phyloP scores from a whole-genome alignment of 2,113 vertebrate genomes.

The Sakesphorus luctuosus region DNA sequence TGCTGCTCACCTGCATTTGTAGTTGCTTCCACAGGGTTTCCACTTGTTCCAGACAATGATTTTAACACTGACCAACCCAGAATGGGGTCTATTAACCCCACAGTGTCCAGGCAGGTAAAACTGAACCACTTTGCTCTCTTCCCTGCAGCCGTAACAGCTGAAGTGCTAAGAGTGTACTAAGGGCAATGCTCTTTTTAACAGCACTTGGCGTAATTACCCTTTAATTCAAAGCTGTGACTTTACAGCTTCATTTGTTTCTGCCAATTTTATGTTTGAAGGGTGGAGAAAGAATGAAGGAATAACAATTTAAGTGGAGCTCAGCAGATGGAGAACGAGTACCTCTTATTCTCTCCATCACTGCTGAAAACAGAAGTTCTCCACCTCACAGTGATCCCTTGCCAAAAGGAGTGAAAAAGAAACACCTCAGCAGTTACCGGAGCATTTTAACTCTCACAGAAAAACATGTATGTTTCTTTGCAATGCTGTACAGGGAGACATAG shows the following conservation, averaged over 20 bases:
- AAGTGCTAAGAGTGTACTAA: not conserved
- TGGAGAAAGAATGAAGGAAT: constrained; percentile 28
- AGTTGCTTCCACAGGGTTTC: not conserved
- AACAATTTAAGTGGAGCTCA: constrained; percentile 34
- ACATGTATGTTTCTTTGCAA: not conserved
- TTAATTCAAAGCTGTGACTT: constrained; percentile 61
- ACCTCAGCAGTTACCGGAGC: not conserved
- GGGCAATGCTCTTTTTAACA: constrained; percentile 51
- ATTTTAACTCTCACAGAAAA: not conserved
- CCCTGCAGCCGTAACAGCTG: not conserved
- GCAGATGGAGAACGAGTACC: constrained; percentile 42
- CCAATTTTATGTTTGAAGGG: constrained; percentile 44
- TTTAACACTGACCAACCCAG: not conserved
- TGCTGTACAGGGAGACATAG: not conserved
- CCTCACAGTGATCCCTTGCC: not conserved
- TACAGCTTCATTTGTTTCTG: constrained; percentile 61
- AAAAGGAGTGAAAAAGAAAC: not conserved
- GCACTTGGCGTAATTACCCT: constrained; percentile 48
- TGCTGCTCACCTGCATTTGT: not conserved
- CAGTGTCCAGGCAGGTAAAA: not conserved
- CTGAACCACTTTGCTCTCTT: not conserved
- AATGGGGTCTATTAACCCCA: not conserved
- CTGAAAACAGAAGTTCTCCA: constrained; percentile 8
- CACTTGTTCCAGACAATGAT: not conserved
- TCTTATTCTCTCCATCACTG: not conserved